Evolutionary conservation across 2,113 vertebrate genomes (phyloP), one percentile per base, ranked within the genome.

Genomic region (Collichthys lucidus): DNA sequence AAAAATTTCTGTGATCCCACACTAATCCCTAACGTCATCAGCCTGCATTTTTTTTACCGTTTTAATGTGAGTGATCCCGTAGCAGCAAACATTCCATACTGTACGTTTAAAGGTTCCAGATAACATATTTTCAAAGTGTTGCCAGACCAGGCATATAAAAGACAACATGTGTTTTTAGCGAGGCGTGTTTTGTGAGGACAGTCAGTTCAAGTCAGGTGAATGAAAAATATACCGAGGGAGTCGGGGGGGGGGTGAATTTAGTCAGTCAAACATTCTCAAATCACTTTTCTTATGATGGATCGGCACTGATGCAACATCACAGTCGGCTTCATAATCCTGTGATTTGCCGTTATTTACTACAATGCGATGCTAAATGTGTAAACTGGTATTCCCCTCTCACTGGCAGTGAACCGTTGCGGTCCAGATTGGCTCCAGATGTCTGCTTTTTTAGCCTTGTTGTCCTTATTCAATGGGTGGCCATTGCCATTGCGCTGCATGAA

Each of bases 401-500:
- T 76, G 68, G 81, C 62, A 62, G 82, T 80, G 74, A 92, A 80
- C 73, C 44, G 29, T 35, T 84, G 83, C n/a, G 60, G 87, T 83
- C 74, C 26, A 67, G 85, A 91, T 83, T 65, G 71, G 53, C 77
- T 91, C 87, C 92, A 91, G 90, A 90, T 92, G 92, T 89, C 53
- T 72, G 70, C 72, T 59, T 72, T 75, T 73, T 77, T 79, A 61
- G 59, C 73, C 77, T 65, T 62, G 61, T 71, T 79, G 24, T 66
- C 60, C 22, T 79, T 80, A 9, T 83, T 74, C 63, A 26, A 61
- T 80, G 82, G 80, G 85, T 83, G 92, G 88, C 80, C 82, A 74
- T 50, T 31, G 88, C 80, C 82, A 74, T 50, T 31, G 82, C 69
- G 10, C 42, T 65, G 47, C 83, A 67, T 40, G 53, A 81, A 83